These are phyloP conservation scores for Drosophila recens DNA, from an alignment of 2,888 invertebrate species.

Conservation along the genomic window DNA sequence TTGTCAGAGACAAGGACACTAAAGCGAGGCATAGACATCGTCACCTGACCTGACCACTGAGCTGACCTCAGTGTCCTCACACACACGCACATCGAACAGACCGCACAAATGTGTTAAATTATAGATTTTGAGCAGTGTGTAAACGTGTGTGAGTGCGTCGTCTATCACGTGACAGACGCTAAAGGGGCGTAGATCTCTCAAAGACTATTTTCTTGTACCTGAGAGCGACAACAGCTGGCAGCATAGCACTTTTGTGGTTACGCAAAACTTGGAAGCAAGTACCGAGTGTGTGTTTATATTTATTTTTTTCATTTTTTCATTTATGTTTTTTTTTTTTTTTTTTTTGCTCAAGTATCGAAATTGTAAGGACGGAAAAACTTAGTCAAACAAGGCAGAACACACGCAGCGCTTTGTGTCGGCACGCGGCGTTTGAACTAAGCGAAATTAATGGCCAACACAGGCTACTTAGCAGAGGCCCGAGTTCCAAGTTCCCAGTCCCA, in stretches of 20 bases:
- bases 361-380: neutral
- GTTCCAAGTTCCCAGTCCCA: neutral
- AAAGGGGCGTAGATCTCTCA: constrained; percentile 14
- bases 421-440: constrained; percentile 73
- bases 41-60: constrained; percentile 31
- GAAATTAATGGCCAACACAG: constrained; percentile 81
- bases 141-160: neutral
- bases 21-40: constrained; percentile 14
- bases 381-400: constrained; percentile 40
- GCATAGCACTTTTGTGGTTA: constrained; percentile 41
- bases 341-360: constrained; percentile 7
- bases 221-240: constrained; percentile 69
- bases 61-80: neutral
- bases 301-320: neutral
- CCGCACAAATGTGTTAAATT: constrained; percentile 75
- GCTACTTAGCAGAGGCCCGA: constrained; percentile 68
- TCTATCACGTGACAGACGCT: constrained; percentile 33
- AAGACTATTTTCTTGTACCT: constrained; percentile 20
- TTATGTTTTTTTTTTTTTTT: neutral
- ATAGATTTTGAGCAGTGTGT: constrained; percentile 59
- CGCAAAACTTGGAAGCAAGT: constrained; percentile 25
- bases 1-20: constrained; percentile 9
- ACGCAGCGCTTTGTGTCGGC: constrained; percentile 66
- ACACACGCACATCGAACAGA: constrained; percentile 10
- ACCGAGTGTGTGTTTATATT: constrained; percentile 3